Evolutionary conservation across 2,113 vertebrate species (phyloP).

Genomic region (Planiliza haematocheilus): DNA sequence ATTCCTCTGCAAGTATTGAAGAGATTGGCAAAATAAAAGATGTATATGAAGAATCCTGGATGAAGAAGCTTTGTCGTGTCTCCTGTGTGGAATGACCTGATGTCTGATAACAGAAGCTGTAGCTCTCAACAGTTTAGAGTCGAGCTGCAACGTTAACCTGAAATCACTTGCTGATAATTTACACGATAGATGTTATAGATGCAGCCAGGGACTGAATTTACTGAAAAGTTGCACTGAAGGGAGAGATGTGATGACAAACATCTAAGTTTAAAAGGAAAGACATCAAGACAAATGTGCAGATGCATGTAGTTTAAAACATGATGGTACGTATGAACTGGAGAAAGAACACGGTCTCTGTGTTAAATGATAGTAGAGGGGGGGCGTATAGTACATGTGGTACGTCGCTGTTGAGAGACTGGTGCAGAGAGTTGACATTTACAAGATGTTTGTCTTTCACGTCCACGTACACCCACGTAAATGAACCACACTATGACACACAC

Average conservation of each 20-base stretch:
- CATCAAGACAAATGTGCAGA: too few relatives aligned
- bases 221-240: too few relatives aligned
- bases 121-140: too few relatives aligned
- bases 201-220: slow-evolving; percentile 85
- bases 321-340: too few relatives aligned
- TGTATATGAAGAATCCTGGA: slow-evolving; percentile 29
- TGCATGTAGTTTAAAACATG: too few relatives aligned
- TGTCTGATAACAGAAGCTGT: too few relatives aligned
- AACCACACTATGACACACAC: too few relatives aligned
- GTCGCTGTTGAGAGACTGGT: slow-evolving; percentile 11
- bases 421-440: slow-evolving; percentile 47
- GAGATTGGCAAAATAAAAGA: slow-evolving; percentile 67
- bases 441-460: slow-evolving; percentile 39
- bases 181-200: slow-evolving; percentile 84
- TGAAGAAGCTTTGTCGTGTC: neutral
- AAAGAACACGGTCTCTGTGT: neutral
- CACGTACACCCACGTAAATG: slow-evolving; percentile 17
- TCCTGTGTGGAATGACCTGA: too few relatives aligned
- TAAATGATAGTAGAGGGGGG: neutral
- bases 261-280: too few relatives aligned
- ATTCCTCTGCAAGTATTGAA: slow-evolving; percentile 56
- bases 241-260: too few relatives aligned
- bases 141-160: too few relatives aligned
- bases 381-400: neutral
- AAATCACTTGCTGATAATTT: slow-evolving; percentile 12